Evolutionary conservation across 2,888 invertebrate species (phyloP), one percentile per base, ranked within the genome.

Genomic region (Calephelis perditalis): DNA sequence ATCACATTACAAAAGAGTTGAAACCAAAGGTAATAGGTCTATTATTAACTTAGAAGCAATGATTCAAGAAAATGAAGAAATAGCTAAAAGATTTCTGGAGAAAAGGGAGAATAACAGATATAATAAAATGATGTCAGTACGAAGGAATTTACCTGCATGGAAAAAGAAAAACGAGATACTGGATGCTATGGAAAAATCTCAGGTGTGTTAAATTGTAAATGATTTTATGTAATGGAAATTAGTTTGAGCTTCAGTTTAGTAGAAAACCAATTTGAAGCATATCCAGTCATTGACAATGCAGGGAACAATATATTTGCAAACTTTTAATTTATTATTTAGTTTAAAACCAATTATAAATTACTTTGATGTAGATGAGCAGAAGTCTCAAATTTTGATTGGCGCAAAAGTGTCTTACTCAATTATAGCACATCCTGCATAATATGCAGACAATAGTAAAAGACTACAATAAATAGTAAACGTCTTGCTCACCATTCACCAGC

Each of bases 111-210:
- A 93, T 70, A 84, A 91, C 58, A 92, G 91, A 64, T 96, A 95
- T 74, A 86, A 91, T 62, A 93, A 92, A 78, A 94, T 96, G 93
- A 86, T 95, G 73, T 83, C 91, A 6, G 77, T 75, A 0, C 86
- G 96, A 63, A 91, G 89, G 72, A 92, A 92, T 70, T 80, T 96
- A 58, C 96, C 96, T 0, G 96, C 96, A 0, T 96, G 95, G 93
- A 82, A 87, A 15, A 93, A 93, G 74, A 93, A 92, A 82, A 89
- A 92, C 47, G 93, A 94, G 63, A 95, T 96, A 70, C 81, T 96
- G 63, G 90, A 92, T 65, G 86, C 92, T 0, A 91, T 96, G 47
- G 85, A 91, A 45, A 89, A 92, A 60, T 93, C 93, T 60, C 94
- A 93, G 82, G 92, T 92, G 56, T 62, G n/a, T 11, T 44, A 40